Base-by-base conservation (phyloP, 2,888 invertebrate genomes). In the Melieria crassipennis region DNA sequence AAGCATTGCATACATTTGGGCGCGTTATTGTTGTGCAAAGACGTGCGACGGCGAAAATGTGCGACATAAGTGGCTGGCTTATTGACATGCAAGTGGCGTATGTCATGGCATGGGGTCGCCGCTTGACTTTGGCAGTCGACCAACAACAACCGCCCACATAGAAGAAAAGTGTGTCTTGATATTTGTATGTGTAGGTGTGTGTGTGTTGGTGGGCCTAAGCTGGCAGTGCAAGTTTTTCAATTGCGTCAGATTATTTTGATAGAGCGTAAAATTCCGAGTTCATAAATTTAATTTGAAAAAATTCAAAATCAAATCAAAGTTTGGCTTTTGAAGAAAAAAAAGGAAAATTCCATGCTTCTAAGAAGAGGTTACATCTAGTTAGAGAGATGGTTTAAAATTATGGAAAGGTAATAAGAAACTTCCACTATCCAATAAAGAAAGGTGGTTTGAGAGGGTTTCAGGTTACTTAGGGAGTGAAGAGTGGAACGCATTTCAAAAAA, bases 61-160 rank as follows among this genome's bases (percentile, higher is more conserved):
- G 30, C 30, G 30, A 30, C 45, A 6, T 67, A 43, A 16, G 67
- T 61, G 6, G 43, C 16, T 47, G 47, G 60, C 78, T 77, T 76
- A 81, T 83, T 83, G 80, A 78, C 79, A 83, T 83, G 80, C 83
- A 81, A 79, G 82, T 82, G 83, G 77, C 83, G 76, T 82, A 78
- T 70, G 73, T 79, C 78, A 79, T 79, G 77, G 72, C 76, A 79
- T 78, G 81, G 82, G 84, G 84, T 80, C 79, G 81, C 73, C 79
- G 81, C 80, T 84, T 84, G 81, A 80, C 80, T 82, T 77, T 81
- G 81, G 80, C 80, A 81, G 79, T 78, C 80, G 76, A 69, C 70
- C 73, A 69, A 78, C 73, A 75, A 72, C 76, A 73, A 72, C 70
- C 64, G 58, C 65, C 70, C 75, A 75, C 73, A 77, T 76, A 75